Evolutionary conservation across 1,140 invertebrate species (phyloP).

Genomic region (Agrilus planipennis): DNA sequence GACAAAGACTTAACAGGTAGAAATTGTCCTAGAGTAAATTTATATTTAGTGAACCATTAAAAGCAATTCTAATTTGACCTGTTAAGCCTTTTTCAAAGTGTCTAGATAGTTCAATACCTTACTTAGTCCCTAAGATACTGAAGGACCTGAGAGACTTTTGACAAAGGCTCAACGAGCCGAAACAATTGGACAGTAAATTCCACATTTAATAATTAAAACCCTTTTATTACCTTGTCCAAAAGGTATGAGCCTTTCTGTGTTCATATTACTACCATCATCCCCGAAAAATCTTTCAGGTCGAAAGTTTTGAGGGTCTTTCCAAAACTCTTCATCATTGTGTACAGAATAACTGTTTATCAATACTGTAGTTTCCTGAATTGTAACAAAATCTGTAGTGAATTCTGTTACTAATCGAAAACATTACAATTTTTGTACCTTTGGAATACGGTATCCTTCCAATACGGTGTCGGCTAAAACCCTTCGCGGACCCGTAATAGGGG

Average conservation of each 20-base stretch:
- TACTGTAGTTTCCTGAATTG: constrained; percentile 48
- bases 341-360: constrained; percentile 54
- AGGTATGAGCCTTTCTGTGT: constrained; percentile 48
- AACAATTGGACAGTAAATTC: too few relatives aligned
- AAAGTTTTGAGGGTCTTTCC: constrained; percentile 58
- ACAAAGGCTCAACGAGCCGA: too few relatives aligned
- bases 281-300: constrained; percentile 60
- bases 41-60: too few relatives aligned
- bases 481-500: constrained; percentile 55
- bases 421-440: constrained; percentile 35
- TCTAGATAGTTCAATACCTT: too few relatives aligned
- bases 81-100: not conserved
- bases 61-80: too few relatives aligned
- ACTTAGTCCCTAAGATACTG: too few relatives aligned
- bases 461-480: constrained; percentile 44
- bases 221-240: constrained; percentile 53
- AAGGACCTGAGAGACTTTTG: too few relatives aligned
- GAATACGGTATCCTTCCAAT: constrained; percentile 53
- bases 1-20: too few relatives aligned
- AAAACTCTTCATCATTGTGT: constrained; percentile 52
- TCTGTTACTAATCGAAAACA: not conserved
- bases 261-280: constrained; percentile 41
- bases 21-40: too few relatives aligned
- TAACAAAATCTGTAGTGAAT: not conserved
- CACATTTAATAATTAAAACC: too few relatives aligned